These are phyloP conservation scores for Myzus persicae DNA, from an alignment of 1,140 invertebrate genomes.

Conservation along the genomic window DNA sequence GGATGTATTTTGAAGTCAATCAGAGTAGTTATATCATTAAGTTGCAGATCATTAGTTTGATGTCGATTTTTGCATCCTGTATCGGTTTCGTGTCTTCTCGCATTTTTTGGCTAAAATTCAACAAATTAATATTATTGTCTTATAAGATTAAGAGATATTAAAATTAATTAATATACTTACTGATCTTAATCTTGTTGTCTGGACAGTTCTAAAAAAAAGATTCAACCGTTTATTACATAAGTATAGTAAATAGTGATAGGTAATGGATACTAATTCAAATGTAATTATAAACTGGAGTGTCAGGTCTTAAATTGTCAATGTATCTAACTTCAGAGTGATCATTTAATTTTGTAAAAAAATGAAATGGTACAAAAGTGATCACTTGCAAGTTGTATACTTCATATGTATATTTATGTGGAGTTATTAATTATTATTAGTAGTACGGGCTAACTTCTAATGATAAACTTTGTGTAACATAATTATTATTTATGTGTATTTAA, in stretches of 20 bases:
- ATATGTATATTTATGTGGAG: neutral
- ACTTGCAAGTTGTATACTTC: no score
- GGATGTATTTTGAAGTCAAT: neutral
- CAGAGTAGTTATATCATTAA: neutral
- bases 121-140: neutral
- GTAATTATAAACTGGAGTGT: neutral
- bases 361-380: neutral
- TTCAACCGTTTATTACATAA: neutral
- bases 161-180: neutral
- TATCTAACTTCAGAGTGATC: neutral
- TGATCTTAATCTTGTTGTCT: neutral
- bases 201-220: slow-evolving; percentile 46
- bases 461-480: neutral
- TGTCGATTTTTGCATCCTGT: neutral
- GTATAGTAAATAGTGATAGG: neutral
- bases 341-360: neutral
- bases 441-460: neutral
- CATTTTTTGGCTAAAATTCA: slow-evolving; percentile 15
- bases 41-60: neutral
- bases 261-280: neutral
- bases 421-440: neutral
- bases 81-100: slow-evolving; percentile 1
- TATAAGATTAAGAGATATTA: neutral
- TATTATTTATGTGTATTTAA: neutral
- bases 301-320: neutral